Evolutionary conservation across 2,888 invertebrate genomes (phyloP).

Genomic region (Apocheima hispidaria): DNA sequence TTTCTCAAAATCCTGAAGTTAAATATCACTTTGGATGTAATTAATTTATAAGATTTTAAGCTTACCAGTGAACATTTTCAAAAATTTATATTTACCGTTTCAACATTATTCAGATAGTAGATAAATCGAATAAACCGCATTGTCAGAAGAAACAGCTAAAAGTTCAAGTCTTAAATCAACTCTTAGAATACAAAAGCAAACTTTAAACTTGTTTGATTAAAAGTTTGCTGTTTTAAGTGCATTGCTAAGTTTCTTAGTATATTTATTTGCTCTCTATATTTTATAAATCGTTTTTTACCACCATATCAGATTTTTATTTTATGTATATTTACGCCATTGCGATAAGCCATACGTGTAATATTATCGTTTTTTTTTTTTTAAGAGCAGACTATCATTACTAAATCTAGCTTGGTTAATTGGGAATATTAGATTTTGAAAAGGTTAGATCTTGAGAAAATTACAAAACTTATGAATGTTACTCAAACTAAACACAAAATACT

Average conservation of each 20-base stretch:
- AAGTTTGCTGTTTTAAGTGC: slow-evolving; percentile 27
- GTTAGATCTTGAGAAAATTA: not conserved
- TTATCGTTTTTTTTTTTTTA: too few relatives aligned
- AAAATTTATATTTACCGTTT: slow-evolving; percentile 17
- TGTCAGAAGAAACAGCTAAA: slow-evolving; percentile 16
- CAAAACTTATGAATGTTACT: not conserved
- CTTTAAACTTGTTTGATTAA: slow-evolving; percentile 33
- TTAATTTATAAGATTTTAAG: not conserved
- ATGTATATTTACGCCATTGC: not conserved
- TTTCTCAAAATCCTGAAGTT: not conserved
- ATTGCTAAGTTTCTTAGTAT: not conserved
- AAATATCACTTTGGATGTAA: not conserved
- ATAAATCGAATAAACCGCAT: slow-evolving; percentile 25
- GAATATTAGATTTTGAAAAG: not conserved
- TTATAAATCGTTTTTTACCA: not conserved
- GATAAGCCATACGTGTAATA: too few relatives aligned
- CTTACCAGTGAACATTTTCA: not conserved
- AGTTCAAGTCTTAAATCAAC: slow-evolving; percentile 30
- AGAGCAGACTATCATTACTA: not conserved
- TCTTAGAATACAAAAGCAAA: slow-evolving; percentile 25
- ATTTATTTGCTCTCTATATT: slow-evolving; percentile 1
- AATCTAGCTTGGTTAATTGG: not conserved
- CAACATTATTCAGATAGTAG: slow-evolving; percentile 6
- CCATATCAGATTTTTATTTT: not conserved
- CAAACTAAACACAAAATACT: not conserved